Evolutionary conservation across 2,888 invertebrate genomes (phyloP), one percentile per base, ranked within the genome.

Genomic region (Arctia plantaginis): DNA sequence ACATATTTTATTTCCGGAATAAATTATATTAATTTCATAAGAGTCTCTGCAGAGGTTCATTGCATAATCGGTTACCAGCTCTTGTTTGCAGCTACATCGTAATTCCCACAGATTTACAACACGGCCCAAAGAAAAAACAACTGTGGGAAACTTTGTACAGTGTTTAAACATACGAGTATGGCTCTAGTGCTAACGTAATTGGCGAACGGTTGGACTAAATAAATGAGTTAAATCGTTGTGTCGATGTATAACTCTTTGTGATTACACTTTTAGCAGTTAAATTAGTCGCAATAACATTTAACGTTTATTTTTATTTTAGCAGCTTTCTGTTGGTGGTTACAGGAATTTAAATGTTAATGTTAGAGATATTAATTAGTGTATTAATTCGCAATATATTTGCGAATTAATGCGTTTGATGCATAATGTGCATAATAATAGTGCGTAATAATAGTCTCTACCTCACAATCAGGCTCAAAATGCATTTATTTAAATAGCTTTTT

Each of bases 11-110:
- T 30, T 62, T 30, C 62, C 62, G 18, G 30, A 18, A 62, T 30
- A 62, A 30, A 15, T 18, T 15, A 30, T 59, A 92, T 91, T 90
- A 92, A 90, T 90, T 90, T 87, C 85, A 87, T 86, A 83, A 85
- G 81, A 83, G 79, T 82, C 79, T 81, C 82, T 83, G 85, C 81
- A 86, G 87, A 86, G 87, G 86, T 89, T 83, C 82, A 83, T 92
- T 93, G 89, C 92, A 91, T 90, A 92, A 93, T 91, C 85, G 87
- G 90, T 93, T 91, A 90, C 91, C 91, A 88, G 90, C 90, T 90
- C 90, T 91, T 91, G 90, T 91, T 92, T 89, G 88, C 86, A 86
- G 82, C 82, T 86, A 85, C 86, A 87, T 84, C 85, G 87, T 84
- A 86, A 87, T 92, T 91, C 92, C 87, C 91, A 92, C 91, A 90